phyloP scores from a whole-genome alignment of 1,140 invertebrate species.

The Drosophila obscura region DNA sequence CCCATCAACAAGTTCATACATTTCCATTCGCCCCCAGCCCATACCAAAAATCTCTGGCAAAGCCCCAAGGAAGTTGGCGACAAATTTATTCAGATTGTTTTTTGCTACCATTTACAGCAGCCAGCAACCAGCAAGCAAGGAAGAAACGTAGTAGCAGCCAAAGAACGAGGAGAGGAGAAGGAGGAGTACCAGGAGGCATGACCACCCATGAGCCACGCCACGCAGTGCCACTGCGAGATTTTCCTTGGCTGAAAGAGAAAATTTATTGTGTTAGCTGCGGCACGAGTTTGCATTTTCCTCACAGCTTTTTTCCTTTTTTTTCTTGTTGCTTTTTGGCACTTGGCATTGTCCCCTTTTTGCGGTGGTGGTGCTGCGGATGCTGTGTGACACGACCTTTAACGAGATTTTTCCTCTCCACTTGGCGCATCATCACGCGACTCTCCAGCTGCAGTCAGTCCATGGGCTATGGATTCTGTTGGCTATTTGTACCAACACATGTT shows the following conservation, averaged over 20 bases:
- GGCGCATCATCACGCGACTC: conserved; percentile 77
- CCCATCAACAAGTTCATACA: conserved; percentile 55
- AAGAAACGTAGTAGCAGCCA: neutral
- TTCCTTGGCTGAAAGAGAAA: conserved; percentile 59
- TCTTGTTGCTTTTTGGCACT: conserved; percentile 52
- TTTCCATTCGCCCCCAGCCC: conserved; percentile 17
- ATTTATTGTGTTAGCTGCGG: conserved; percentile 71
- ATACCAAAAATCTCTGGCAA: conserved; percentile 6
- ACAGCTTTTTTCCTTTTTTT: neutral
- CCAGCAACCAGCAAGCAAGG: conserved; percentile 4
- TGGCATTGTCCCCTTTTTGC: conserved; percentile 50
- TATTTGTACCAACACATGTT: conserved; percentile 77
- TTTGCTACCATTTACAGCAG: conserved; percentile 46
- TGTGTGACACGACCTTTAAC: conserved; percentile 77
- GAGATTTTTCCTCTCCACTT: conserved; percentile 76
- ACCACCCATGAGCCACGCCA: conserved; percentile 59
- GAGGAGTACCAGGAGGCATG: neutral
- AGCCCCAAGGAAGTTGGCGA: conserved; percentile 28
- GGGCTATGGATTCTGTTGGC: conserved; percentile 22
- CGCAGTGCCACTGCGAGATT: conserved; percentile 45
- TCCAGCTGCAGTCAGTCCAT: conserved; percentile 46
- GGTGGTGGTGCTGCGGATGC: conserved; percentile 15
- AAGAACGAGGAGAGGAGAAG: neutral
- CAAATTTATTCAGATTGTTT: conserved; percentile 70
- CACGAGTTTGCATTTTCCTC: conserved; percentile 66